Percentiles rank a stretch among this genome's conserved stretches.
Evolutionary conservation across 1,140 invertebrate species (phyloP).

Genomic region (Drosophila kohkoa): DNA sequence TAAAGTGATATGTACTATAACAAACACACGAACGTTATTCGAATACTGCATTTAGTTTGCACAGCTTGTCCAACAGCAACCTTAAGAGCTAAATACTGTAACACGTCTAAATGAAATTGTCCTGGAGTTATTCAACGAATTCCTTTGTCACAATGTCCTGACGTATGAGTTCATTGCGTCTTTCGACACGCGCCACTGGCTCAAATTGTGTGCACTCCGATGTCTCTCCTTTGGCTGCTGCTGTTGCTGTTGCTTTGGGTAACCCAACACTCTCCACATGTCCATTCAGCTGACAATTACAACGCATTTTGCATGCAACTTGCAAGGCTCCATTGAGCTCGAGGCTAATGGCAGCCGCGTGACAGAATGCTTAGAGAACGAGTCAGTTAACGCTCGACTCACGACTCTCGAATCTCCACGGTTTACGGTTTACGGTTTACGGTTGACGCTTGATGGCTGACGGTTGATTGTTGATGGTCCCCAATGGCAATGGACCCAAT

Average conservation of each 20-base stretch:
- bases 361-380: constrained; percentile 55
- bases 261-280: constrained; percentile 44
- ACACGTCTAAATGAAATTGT: constrained; percentile 38
- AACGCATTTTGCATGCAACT: constrained; percentile 61
- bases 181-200: constrained; percentile 70
- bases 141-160: constrained; percentile 31
- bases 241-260: constrained; percentile 12
- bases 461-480: not conserved
- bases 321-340: constrained; percentile 64
- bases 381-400: constrained; percentile 5
- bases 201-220: constrained; percentile 48
- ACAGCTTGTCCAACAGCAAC: constrained; percentile 11
- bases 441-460: not conserved
- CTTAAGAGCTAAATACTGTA: constrained; percentile 10
- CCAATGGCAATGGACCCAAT: constrained; percentile 26
- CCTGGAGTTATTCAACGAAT: constrained; percentile 11
- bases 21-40: too few species aligned
- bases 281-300: constrained; percentile 75
- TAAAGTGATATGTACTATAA: too few species aligned
- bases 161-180: constrained; percentile 65
- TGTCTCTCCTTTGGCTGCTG: constrained; percentile 1
- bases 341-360: constrained; percentile 59
- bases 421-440: not conserved
- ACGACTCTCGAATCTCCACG: not conserved
- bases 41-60: not conserved